phyloP scores from a whole-genome alignment of 2,888 invertebrate genomes.

The Acanthosepion lycidas region DNA sequence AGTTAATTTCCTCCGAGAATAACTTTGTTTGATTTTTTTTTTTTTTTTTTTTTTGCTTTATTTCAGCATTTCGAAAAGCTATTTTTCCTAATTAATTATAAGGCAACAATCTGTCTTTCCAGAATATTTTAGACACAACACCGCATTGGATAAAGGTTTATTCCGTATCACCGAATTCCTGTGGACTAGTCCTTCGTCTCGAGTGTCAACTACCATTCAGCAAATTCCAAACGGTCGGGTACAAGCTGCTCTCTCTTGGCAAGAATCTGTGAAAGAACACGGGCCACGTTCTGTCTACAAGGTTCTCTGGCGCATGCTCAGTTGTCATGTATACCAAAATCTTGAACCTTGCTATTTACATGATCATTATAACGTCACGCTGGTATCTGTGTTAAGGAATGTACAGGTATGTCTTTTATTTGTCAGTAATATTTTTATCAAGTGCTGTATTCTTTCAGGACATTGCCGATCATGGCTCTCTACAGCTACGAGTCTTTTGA shows the following conservation, averaged over 20 bases:
- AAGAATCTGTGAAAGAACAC: not conserved
- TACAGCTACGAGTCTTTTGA: too few species aligned
- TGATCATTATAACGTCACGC: not conserved
- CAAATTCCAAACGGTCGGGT: too few species aligned
- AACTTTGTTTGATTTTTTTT: too few species aligned
- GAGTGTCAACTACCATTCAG: not conserved
- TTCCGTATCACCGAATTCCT: not conserved
- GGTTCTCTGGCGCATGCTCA: slow-evolving; percentile 4
- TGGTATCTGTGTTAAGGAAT: not conserved
- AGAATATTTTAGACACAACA: not conserved
- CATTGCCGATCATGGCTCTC: too few species aligned
- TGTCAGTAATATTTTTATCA: too few species aligned
- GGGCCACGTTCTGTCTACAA: not conserved
- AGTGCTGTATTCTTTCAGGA: too few species aligned
- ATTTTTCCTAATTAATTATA: too few species aligned
- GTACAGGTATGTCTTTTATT: not conserved
- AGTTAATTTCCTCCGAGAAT: too few species aligned
- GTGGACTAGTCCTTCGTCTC: not conserved
- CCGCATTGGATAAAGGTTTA: not conserved
- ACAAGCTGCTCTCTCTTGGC: not conserved
- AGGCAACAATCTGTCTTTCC: not conserved
- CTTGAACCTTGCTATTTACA: not conserved
- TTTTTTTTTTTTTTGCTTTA: too few species aligned
- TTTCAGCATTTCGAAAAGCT: too few species aligned
- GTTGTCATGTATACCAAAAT: not conserved